Percentiles rank a stretch among this genome's conserved stretches.
phyloP scores from a whole-genome alignment of 2,113 vertebrate species.

The Emydura subglobosa region DNA sequence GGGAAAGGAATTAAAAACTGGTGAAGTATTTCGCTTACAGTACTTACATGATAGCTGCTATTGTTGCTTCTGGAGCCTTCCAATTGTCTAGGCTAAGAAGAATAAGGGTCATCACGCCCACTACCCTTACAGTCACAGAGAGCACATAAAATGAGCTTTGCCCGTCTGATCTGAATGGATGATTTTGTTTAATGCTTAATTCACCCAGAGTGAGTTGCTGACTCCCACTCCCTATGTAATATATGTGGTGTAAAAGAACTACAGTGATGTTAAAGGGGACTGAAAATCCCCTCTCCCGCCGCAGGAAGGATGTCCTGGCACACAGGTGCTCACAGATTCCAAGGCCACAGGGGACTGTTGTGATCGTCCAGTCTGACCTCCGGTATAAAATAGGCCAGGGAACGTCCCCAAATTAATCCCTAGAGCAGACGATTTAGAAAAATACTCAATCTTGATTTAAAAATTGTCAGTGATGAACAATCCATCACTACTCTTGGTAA shows the following conservation, averaged over 20 bases:
- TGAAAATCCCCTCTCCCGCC: not conserved
- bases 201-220: not conserved
- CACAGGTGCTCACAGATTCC: not conserved
- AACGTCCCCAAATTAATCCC: not conserved
- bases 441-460: not conserved
- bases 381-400: not conserved
- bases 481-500: not conserved
- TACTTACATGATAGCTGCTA: accelerated
- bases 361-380: too few species aligned
- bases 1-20: conserved; percentile 21
- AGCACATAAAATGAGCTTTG: conserved; percentile 20
- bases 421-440: not conserved
- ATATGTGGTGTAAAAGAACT: not conserved
- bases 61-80: not conserved
- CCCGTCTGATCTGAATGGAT: not conserved
- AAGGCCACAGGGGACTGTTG: not conserved
- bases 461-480: not conserved
- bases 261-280: not conserved
- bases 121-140: not conserved
- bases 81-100: not conserved
- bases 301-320: not conserved
- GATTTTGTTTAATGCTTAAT: not conserved
- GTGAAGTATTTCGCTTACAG: not conserved
- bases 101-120: not conserved
- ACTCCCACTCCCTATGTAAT: not conserved